These are phyloP conservation scores for Drosophila guanche DNA, from an alignment of 1,140 invertebrate genomes.

Conservation along the genomic window DNA sequence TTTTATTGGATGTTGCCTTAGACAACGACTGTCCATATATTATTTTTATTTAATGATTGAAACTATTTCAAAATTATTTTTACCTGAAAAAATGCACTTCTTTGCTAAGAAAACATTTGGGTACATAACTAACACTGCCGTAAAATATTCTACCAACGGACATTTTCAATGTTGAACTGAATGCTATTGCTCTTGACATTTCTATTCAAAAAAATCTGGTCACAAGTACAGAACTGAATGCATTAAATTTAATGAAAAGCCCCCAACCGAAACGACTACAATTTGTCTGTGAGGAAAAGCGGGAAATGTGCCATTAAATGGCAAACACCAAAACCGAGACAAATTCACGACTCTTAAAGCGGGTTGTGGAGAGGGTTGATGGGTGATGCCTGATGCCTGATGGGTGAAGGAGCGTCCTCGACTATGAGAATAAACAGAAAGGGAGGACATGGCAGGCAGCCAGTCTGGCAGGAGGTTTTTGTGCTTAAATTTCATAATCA, in stretches of 20 bases:
- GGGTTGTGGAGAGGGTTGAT: neutral
- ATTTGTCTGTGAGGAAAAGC: constrained; percentile 46
- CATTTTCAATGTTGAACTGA: no score
- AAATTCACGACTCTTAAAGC: constrained; percentile 43
- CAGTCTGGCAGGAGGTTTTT: constrained; percentile 60
- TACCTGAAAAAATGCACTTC: no score
- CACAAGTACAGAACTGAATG: constrained; percentile 55
- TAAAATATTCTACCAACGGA: no score
- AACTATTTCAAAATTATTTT: no score
- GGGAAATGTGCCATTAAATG: constrained; percentile 76
- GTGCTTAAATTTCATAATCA: constrained; percentile 79
- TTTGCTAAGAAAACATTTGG: no score
- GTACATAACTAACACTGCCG: no score
- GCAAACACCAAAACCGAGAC: constrained; percentile 50
- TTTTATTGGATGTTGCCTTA: no score
- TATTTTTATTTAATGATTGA: no score
- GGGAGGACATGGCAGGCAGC: constrained; percentile 26
- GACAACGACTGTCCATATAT: no score
- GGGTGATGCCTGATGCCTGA: no score
- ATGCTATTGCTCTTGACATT: constrained; percentile 1
- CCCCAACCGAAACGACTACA: constrained; percentile 12
- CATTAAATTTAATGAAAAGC: constrained; percentile 71
- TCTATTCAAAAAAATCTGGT: constrained; percentile 25
- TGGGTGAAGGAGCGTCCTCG: no score
- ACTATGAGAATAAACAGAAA: constrained; percentile 26